Base-by-base conservation (phyloP, 2,888 invertebrate genomes). In the Pseudolycoriella hygida region DNA sequence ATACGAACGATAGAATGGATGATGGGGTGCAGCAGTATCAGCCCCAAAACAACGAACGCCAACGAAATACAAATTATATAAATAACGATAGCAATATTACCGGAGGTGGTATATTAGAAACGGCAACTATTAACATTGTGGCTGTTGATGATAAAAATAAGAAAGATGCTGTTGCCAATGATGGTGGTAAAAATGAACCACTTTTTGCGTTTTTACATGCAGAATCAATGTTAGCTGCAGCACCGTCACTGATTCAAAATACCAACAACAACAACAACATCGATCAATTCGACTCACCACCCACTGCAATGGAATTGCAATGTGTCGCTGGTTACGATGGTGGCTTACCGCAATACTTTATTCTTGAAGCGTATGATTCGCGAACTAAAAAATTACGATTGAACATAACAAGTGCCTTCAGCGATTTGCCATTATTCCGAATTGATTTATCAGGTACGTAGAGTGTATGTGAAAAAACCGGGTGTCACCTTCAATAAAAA, bases 301-400 rank as follows among this genome's bases (percentile, higher is more conserved):
- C 30, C 72, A 74, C 53, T 64, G 69, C 44, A 66, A 65, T 90
- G 57, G 81, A 84, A 56, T 77, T 90, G 48, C 83, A 86, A 55
- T 90, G 90, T 62, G 76, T 84, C 48, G 76, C 84, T 0, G 90
- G 89, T 40, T 88, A 88, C 61, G 88, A 90, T 57, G 89, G 90
- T 2, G 90, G 90, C 1, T 71, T 90, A 47, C 82, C 84, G 38
- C 90, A 90, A 62, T 76, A 77, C 50, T 89, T 89, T 65, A 69
- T 82, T 44, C 66, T 90, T 47, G 88, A 89, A 61, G 86, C 87
- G 1, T 76, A 83, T 55, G 86, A 86, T 55, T 78, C 80, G 0
- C 66, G 72, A 54, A 80, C 80, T 15, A 79, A 78, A 56, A 74
- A 73, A 50, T 67, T 82, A 31, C 68, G 81, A 45, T 70, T 82